Percentiles rank a stretch among this genome's conserved stretches.
phyloP scores from a whole-genome alignment of 2,797 vertebrate species.

The Melanotaenia trifasciata region DNA sequence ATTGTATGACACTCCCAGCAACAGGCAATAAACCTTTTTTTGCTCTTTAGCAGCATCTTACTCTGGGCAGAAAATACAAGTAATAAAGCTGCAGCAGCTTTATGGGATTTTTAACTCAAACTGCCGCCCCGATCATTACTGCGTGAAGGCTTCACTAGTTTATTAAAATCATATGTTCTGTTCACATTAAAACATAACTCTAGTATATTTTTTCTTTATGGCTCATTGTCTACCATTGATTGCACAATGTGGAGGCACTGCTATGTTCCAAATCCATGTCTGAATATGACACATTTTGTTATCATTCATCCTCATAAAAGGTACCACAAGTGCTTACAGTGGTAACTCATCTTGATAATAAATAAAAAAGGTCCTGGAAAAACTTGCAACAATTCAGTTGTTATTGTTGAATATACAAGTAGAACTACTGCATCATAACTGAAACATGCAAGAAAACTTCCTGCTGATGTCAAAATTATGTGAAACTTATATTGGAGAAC shows the following conservation, averaged over 20 bases:
- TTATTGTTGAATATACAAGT: not conserved
- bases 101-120: not conserved
- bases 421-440: not conserved
- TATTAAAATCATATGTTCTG: slow-evolving; percentile 6
- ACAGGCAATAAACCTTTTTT: slow-evolving; percentile 34
- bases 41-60: slow-evolving; percentile 13
- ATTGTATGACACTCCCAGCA: slow-evolving; percentile 16
- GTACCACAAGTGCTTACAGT: not conserved
- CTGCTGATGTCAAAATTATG: not conserved
- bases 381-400: not conserved
- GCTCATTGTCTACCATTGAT: slow-evolving; percentile 26
- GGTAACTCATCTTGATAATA: not conserved
- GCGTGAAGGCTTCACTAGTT: slow-evolving; percentile 15
- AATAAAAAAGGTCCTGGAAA: not conserved
- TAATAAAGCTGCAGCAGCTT: slow-evolving; percentile 15
- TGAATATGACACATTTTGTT: not conserved
- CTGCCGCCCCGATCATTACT: not conserved
- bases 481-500: not conserved
- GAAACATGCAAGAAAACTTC: not conserved
- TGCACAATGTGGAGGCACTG: slow-evolving; percentile 38
- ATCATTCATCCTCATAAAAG: not conserved
- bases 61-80: not conserved
- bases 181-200: slow-evolving; percentile 45
- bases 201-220: slow-evolving; percentile 5
- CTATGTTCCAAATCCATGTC: slow-evolving; percentile 6